Evolutionary conservation across 1,140 invertebrate species (phyloP).

Genomic region (Daktulosphaira vitifoliae): DNA sequence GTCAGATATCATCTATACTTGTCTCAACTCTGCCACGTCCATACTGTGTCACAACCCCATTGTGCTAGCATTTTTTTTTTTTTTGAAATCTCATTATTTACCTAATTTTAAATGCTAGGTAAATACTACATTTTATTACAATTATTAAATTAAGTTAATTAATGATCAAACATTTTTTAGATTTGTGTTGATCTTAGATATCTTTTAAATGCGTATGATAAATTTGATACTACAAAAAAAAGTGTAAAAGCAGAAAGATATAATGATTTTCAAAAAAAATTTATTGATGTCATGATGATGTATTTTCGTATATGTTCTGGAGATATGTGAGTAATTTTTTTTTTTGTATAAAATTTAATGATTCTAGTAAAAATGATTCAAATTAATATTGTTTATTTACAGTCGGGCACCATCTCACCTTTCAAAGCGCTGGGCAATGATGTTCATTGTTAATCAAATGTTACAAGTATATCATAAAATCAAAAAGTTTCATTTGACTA

Average conservation of each 20-base stretch:
- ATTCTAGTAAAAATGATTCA: background rate
- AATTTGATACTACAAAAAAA: conserved; percentile 43
- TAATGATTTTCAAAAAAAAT: conserved; percentile 80
- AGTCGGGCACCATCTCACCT: conserved; percentile 71
- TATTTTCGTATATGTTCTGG: conserved; percentile 93
- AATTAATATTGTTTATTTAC: conserved; percentile 7
- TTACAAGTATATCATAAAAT: conserved; percentile 97
- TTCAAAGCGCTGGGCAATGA: conserved; percentile 91
- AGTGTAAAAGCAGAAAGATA: conserved; percentile 50
- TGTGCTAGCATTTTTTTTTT: too few relatives aligned
- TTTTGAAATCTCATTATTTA: too few relatives aligned
- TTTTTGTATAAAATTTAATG: too few relatives aligned
- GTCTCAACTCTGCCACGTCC: too few relatives aligned
- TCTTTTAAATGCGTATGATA: conserved; percentile 65
- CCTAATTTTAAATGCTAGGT: too few relatives aligned
- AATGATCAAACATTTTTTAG: background rate
- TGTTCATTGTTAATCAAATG: conserved; percentile 90
- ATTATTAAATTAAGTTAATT: too few relatives aligned
- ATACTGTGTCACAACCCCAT: too few relatives aligned
- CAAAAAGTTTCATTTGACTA: conserved; percentile 93
- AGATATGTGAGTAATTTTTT: conserved; percentile 62
- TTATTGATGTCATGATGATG: conserved; percentile 85
- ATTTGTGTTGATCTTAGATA: conserved; percentile 79
- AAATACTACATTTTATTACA: too few relatives aligned
- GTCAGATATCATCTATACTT: too few relatives aligned